Percentiles rank a stretch among this genome's conserved stretches.
Evolutionary conservation across 2,888 invertebrate genomes (phyloP).

Genomic region (Chymomyza caudatula): DNA sequence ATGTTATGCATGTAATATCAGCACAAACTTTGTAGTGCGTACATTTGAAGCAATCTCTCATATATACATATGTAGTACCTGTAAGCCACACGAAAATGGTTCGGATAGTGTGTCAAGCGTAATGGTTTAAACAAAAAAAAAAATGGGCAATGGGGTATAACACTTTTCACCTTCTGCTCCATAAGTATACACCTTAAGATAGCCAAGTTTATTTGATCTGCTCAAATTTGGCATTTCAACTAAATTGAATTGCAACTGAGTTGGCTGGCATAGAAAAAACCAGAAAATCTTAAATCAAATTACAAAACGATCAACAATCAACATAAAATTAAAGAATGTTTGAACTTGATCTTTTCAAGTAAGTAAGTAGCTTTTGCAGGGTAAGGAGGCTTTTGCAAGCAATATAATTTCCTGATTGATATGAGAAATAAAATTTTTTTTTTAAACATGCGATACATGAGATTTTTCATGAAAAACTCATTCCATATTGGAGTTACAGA

Average conservation of each 20-base stretch:
- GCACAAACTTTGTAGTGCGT: not conserved
- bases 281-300: slow-evolving; percentile 11
- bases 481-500: too few relatives aligned
- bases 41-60: not conserved
- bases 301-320: slow-evolving; percentile 43
- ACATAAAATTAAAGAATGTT: slow-evolving; percentile 51
- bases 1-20: not conserved
- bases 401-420: not conserved
- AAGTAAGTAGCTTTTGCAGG: not conserved
- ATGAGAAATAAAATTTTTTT: not conserved
- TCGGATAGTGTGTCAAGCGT: not conserved
- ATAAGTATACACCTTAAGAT: not conserved
- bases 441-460: not conserved
- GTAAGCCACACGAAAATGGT: not conserved
- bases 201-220: slow-evolving; percentile 3
- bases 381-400: not conserved
- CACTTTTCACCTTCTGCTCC: not conserved
- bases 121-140: too few relatives aligned
- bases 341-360: slow-evolving; percentile 36
- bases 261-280: slow-evolving; percentile 19
- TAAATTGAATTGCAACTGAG: slow-evolving; percentile 60
- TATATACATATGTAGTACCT: not conserved
- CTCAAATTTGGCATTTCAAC: slow-evolving; percentile 63
- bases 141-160: too few relatives aligned
- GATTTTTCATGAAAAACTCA: too few relatives aligned